Base-by-base conservation (phyloP, 2,888 invertebrate species). In the Allygus modestus region DNA sequence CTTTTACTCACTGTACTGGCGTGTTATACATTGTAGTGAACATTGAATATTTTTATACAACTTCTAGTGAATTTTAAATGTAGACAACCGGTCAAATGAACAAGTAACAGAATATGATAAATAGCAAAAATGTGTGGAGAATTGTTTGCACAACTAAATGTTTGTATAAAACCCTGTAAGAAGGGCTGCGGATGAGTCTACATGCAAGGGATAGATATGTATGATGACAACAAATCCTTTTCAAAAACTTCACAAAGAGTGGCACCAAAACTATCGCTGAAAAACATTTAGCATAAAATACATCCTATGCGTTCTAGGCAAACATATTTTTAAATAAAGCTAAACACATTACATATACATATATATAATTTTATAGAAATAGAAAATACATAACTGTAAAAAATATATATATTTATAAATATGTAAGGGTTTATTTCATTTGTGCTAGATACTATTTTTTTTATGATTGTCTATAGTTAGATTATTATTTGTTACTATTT, bases 301-400 rank as follows among this genome's bases (percentile, higher is more conserved):
- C 79, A 79, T 79, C 54, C 15, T 58, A 33, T 33, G 73, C 20
- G 58, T 31, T 58, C 17, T 79, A 79, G 79, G 28, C 79, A 54
- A 41, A 77, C 43, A 33, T 79, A 79, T 79, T 79, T 79, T 79
- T 20, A 79, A 79, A 58, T 79, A 79, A 28, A 58, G 31, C 7
- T 65, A 31, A 65, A 65, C 65, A 28, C 28, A 58, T 23, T 58
- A 58, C 26, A 58, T 77, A 46, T 79, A 58, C 20, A 58, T 12
- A 58, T 77, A 46, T 79, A 58, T 79, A 33, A 79, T 79, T 79
- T 79, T 79, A 58, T 79, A 79, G 79, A 58, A 54, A 79, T 79
- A 79, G 79, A 58, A 46, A 73, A n/a, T 77, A 51, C 31, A 28
- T 77, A 51, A 77, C 31, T 79, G 79, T 79, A 79, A 77, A 73